Evolutionary conservation across 1,140 invertebrate genomes (phyloP).

Genomic region (Sitodiplosis mosellana): DNA sequence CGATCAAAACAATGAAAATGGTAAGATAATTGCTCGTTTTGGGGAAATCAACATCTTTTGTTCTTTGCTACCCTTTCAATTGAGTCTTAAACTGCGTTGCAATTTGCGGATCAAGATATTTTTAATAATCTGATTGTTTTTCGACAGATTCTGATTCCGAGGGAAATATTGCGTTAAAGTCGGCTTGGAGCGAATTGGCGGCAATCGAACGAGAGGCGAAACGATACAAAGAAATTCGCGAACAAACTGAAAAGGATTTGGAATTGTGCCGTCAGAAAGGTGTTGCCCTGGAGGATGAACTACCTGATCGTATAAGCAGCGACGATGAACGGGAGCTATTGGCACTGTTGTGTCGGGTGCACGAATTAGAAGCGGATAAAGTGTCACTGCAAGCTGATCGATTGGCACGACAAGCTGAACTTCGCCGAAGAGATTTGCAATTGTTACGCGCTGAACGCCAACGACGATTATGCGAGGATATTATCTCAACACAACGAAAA

Average conservation of each 20-base stretch:
- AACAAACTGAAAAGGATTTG: conserved; percentile 57
- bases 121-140: not conserved
- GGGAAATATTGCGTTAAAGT: conserved; percentile 54
- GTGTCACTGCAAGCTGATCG: conserved; percentile 74
- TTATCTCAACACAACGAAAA: conserved; percentile 68
- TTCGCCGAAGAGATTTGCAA: conserved; percentile 62
- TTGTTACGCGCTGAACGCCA: conserved; percentile 70
- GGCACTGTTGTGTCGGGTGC: conserved; percentile 64
- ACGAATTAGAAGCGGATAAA: conserved; percentile 83
- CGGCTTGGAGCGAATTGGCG: conserved; percentile 66
- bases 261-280: conserved; percentile 54
- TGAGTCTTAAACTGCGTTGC: not conserved
- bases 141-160: conserved; percentile 27
- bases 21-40: conserved; percentile 6
- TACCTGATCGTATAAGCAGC: conserved; percentile 62
- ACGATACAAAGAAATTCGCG: conserved; percentile 51
- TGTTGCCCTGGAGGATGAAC: conserved; percentile 63
- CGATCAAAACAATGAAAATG: conserved; percentile 11
- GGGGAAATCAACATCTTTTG: not conserved
- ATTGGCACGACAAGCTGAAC: conserved; percentile 64
- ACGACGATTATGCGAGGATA: conserved; percentile 71
- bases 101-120: not conserved
- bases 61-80: not conserved
- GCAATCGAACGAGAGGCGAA: conserved; percentile 73
- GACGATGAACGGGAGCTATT: conserved; percentile 75